These are phyloP conservation scores for Cercopithecus mona DNA, from an alignment of 2,113 vertebrate species.

Conservation along the genomic window DNA sequence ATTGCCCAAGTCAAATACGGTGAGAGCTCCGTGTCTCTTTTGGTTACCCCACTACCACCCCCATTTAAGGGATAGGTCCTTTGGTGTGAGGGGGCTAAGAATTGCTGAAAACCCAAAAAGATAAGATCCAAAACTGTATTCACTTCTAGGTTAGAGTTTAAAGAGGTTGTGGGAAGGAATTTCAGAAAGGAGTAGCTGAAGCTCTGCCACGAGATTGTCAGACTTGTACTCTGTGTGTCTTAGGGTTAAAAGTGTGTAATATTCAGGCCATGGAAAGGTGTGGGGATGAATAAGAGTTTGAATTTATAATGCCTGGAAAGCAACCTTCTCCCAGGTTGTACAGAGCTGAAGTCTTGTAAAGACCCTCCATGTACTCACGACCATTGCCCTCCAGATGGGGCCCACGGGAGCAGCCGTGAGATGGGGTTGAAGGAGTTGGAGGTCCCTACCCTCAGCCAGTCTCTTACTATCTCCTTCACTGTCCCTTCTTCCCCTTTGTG, in stretches of 20 bases:
- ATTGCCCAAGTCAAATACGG: constrained; percentile 99
- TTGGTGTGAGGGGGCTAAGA: neutral
- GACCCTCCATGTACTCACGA: neutral
- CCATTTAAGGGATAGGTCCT: neutral
- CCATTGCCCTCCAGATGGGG: neutral
- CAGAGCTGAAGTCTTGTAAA: neutral
- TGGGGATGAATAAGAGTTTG: neutral
- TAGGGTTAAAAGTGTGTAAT: neutral
- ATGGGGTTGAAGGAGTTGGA: no score
- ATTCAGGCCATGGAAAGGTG: neutral
- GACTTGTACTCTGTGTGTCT: neutral
- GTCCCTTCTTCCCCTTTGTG: neutral
- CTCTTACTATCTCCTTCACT: neutral
- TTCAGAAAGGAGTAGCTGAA: neutral
- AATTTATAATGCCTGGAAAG: neutral
- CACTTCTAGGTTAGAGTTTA: neutral
- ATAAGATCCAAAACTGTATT: neutral
- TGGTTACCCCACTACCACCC: fast-evolving
- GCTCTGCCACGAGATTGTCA: neutral
- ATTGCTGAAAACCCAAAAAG: neutral
- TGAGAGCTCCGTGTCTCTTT: constrained; percentile 67
- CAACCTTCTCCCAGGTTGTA: neutral
- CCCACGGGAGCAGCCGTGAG: neutral
- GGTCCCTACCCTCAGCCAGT: neutral
- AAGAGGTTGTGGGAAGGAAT: neutral